These are phyloP conservation scores for Stegastes partitus DNA, from an alignment of 2,113 vertebrate species.

Conservation along the genomic window DNA sequence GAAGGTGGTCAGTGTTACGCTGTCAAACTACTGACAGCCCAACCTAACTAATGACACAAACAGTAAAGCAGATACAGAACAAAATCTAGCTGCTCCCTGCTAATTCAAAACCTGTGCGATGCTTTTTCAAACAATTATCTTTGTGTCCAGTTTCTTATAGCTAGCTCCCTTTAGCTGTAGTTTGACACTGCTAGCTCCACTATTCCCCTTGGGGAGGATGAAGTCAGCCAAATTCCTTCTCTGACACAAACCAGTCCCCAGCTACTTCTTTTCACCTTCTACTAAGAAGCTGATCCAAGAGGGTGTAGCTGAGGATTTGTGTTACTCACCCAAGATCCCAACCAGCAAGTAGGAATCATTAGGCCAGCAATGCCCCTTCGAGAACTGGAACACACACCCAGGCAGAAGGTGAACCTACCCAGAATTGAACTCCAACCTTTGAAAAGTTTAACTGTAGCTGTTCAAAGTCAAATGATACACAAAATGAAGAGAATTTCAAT, in stretches of 20 bases:
- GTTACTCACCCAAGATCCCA: background rate
- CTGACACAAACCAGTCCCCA: constrained; percentile 3
- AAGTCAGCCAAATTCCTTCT: constrained; percentile 32
- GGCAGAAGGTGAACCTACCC: background rate
- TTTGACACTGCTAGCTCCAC: background rate
- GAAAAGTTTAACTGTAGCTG: background rate
- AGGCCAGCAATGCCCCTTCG: background rate
- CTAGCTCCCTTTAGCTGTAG: constrained; percentile 19
- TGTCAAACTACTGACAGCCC: constrained; percentile 12
- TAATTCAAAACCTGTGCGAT: constrained; percentile 36
- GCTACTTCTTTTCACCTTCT: constrained; percentile 14
- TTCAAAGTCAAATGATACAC: background rate
- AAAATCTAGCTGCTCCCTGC: background rate
- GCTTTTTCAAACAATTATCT: background rate
- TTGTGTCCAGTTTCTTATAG: background rate
- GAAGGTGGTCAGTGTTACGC: background rate
- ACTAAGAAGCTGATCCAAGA: background rate
- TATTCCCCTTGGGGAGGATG: constrained; percentile 16
- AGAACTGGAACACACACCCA: constrained; percentile 1
- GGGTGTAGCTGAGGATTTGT: background rate
- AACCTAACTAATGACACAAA: background rate
- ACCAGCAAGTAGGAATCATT: background rate
- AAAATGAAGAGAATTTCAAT: background rate
- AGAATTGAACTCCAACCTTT: background rate
- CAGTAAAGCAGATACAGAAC: background rate